These are phyloP conservation scores for Nomada fabriciana DNA, from an alignment of 2,888 invertebrate species.

Conservation along the genomic window DNA sequence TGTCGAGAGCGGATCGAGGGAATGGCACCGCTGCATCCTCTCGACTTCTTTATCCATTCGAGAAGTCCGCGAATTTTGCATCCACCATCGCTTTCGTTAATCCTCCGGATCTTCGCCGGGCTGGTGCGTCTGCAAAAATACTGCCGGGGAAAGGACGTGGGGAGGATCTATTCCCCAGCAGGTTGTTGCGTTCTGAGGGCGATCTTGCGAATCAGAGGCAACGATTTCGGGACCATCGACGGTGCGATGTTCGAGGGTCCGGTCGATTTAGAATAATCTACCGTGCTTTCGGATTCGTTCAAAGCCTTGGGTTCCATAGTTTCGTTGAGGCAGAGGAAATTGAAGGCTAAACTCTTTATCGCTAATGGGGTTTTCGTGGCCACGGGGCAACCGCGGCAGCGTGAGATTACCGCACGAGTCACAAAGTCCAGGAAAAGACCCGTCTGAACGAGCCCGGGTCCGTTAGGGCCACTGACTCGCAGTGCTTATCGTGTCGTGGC, in stretches of 20 bases:
- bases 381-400: background rate
- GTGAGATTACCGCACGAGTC: background rate
- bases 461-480: conserved; percentile 3
- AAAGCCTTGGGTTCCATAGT: too few relatives aligned
- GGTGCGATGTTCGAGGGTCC: too few relatives aligned
- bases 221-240: too few relatives aligned
- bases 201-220: too few relatives aligned
- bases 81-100: conserved; percentile 14
- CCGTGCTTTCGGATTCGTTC: too few relatives aligned
- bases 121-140: too few relatives aligned
- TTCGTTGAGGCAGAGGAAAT: too few relatives aligned
- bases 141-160: background rate
- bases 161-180: background rate
- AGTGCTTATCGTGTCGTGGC: background rate
- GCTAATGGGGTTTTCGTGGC: background rate
- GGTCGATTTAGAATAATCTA: too few relatives aligned
- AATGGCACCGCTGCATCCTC: conserved; percentile 6
- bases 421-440: background rate
- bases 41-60: conserved; percentile 28
- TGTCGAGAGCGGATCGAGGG: background rate
- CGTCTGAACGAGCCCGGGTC: background rate
- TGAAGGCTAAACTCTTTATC: background rate
- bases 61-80: background rate
- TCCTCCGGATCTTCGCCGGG: background rate
- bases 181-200: background rate